Evolutionary conservation across 2,888 invertebrate species (phyloP), one percentile per base, ranked within the genome.

Genomic region (Syrista parreyssii): DNA sequence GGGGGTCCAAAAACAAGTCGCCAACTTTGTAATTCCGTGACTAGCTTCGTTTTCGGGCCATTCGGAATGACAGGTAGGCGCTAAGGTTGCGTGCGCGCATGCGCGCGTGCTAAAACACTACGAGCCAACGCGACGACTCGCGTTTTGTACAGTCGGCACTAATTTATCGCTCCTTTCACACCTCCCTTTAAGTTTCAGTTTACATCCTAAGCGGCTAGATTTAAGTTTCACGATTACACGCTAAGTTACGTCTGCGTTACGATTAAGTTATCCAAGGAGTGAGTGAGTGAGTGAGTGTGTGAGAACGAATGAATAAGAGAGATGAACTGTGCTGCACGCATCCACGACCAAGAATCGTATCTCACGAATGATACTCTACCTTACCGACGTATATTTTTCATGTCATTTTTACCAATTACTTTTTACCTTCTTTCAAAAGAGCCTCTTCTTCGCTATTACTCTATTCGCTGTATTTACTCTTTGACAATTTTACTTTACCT

Each of bases 71-170:
- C 23, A 55, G 55, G 55, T 55, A 23, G 55, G 23, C 55, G 55
- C 9, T 2, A 23, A 15, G 23, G 23, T 55, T 55, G 55, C 23
- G 23, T 55, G 55, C 1, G 23, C 55, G 23, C 55, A 55, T 23
- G 55, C 55, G 55, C 55, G 6, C 23, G 9, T 9, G 55, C 55
- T 9, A 2, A 23, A 55, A 23, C 23, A 9, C 55, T 55, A 55
- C 23, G 55, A 55, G 23, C 0, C 23, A 55, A 9, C 55, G 55
- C 55, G 55, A 9, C 23, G 15, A 55, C 55, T 55, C 55, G 55
- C 55, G 55, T 55, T 87, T 85, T 89, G 89, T 89, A 88, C 89
- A 89, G 89, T 88, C 85, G 86, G 74, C 74, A 77, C 77, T 77
- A 74, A 77, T 77, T 77, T 77, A 77, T 55, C 23, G 55, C 55